Evolutionary conservation across 2,113 vertebrate species (phyloP), one percentile per base, ranked within the genome.

Genomic region (Silurus asotus): DNA sequence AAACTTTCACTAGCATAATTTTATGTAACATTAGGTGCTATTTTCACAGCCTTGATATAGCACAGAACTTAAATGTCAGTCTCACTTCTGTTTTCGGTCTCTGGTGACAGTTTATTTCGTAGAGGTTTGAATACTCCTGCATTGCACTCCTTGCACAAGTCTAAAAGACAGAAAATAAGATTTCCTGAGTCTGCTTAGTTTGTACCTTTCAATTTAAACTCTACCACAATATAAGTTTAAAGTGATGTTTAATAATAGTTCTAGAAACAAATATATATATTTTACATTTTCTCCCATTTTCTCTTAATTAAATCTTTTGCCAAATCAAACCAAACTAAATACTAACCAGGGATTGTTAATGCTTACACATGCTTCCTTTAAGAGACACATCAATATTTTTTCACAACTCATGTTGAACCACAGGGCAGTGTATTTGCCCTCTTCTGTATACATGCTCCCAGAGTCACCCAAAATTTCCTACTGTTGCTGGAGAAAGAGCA

Each of bases 71-170:
- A 61, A 86, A 89, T 88, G 69, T 48, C 65, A 65, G 78, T 88
- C 86, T 91, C 88, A 88, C 79, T 88, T 88, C 78, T 83, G 83
- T 72, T 88, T 82, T 82, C 49, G 62, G 84, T 85, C 28, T 80
- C 48, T 84, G 74, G 28, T 78, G 75, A 83, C 61, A 49, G 59
- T 62, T 82, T 62, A 55, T 78, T 61, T 75, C 56, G 59, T 80
- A 82, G 67, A 23, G 67, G 77, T 72, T 25, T 61, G 77, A 85
- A 67, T 55, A 75, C 76, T 69, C 64, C 76, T 85, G 78, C 65
- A 81, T 20, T 72, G 67, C 82, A 83, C 65, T 83, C 53, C 82
- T 56, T 83, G 65, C 17, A 48, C 85, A 88, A 83, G 76, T 20
- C 56, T 83, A 72, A 83, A 72, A 83, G 28, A 83, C 51, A 83